phyloP scores from a whole-genome alignment of 2,797 vertebrate species.

The Aulostomus chinensis region DNA sequence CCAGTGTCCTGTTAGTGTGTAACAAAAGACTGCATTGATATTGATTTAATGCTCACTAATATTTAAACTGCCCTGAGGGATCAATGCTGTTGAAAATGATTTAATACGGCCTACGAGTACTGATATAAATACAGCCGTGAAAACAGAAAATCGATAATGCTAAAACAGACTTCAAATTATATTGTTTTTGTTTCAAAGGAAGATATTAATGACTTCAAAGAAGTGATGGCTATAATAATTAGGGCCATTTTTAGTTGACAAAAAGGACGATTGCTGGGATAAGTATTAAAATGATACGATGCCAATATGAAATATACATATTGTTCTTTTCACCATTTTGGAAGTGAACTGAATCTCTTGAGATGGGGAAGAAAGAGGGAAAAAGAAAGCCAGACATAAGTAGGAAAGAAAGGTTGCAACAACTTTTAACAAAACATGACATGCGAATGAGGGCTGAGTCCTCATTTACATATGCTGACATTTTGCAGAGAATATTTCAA shows the following conservation, averaged over 20 bases:
- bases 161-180: constrained; percentile 18
- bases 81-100: constrained; percentile 70
- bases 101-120: constrained; percentile 61
- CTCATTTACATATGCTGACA: constrained; percentile 99
- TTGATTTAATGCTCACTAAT: constrained; percentile 81
- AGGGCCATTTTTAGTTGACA: not conserved
- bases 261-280: not conserved
- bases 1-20: constrained; percentile 71
- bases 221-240: not conserved
- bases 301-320: not conserved
- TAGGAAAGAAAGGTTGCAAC: constrained; percentile 79
- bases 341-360: constrained; percentile 10
- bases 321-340: constrained; percentile 8
- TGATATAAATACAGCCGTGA: constrained; percentile 57
- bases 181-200: constrained; percentile 19
- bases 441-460: constrained; percentile 83
- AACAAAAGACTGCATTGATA: constrained; percentile 74
- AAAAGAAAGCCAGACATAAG: constrained; percentile 52
- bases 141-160: constrained; percentile 45
- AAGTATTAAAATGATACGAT: not conserved
- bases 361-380: constrained; percentile 29
- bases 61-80: constrained; percentile 78
- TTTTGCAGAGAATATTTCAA: constrained; percentile 98
- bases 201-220: not conserved
- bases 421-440: constrained; percentile 92